These are phyloP conservation scores for Diplazon laetatorius DNA, from an alignment of 2,888 invertebrate species.

Conservation along the genomic window DNA sequence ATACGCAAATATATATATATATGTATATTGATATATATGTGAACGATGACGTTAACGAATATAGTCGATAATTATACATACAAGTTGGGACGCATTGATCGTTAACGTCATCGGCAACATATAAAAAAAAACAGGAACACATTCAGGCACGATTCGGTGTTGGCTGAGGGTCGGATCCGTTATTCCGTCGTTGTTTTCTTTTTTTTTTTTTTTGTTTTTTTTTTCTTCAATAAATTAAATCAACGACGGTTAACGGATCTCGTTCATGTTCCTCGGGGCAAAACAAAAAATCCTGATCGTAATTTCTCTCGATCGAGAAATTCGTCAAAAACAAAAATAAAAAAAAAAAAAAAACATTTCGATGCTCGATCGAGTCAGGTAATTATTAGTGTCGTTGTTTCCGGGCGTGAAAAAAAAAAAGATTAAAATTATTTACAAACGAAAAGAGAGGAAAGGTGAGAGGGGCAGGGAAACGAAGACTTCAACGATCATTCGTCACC, in stretches of 20 bases:
- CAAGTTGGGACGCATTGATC: constrained; percentile 41
- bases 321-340: constrained; percentile 10
- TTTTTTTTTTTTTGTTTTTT: no score
- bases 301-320: constrained; percentile 45
- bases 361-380: constrained; percentile 23
- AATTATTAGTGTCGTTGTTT: constrained; percentile 31
- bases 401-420: background rate
- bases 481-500: constrained; percentile 17
- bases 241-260: constrained; percentile 34
- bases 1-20: constrained; percentile 44
- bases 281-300: constrained; percentile 53
- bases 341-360: constrained; percentile 15
- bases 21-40: constrained; percentile 6
- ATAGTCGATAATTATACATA: constrained; percentile 57
- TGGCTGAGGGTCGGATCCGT: constrained; percentile 33
- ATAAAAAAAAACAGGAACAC: constrained; percentile 50
- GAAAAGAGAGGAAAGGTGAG: background rate
- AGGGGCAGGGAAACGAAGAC: constrained; percentile 11
- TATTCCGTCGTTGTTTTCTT: constrained; percentile 39
- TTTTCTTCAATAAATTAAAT: constrained; percentile 23
- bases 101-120: constrained; percentile 28
- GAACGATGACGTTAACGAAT: constrained; percentile 28
- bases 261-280: constrained; percentile 10
- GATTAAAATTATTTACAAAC: constrained; percentile 20
- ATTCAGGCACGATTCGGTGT: constrained; percentile 61